Conservation (phyloP, 1,140 invertebrate genomes). For the Cephus cinctus region DNA sequence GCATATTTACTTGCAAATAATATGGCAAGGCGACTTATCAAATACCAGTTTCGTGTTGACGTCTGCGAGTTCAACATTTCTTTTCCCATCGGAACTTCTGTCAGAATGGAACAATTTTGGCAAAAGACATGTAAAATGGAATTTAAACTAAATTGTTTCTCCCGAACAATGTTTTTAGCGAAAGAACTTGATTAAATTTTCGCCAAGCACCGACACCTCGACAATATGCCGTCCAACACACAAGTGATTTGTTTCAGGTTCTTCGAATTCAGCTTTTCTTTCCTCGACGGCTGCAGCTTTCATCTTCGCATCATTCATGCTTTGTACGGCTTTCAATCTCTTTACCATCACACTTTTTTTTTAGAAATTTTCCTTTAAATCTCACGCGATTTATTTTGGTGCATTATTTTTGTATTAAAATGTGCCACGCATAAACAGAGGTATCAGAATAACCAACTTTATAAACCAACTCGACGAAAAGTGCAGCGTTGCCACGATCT, state of each 20-base stretch:
- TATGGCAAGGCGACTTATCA: constrained; percentile 8
- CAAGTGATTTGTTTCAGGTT: no score
- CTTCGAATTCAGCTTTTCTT: no score
- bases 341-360: no score
- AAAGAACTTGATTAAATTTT: constrained; percentile 12
- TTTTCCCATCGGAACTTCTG: constrained; percentile 8
- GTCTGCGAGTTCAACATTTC: constrained; percentile 8
- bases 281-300: no score
- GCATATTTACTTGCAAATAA: no score
- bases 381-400: neutral
- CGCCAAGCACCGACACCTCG: constrained; percentile 7
- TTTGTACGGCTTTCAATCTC: no score
- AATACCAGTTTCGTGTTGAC: constrained; percentile 11
- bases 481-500: constrained; percentile 8
- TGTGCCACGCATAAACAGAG: neutral
- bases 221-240: constrained; percentile 11
- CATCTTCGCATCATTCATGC: no score
- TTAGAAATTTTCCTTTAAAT: neutral
- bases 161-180: constrained; percentile 8
- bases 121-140: constrained; percentile 5
- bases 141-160: constrained; percentile 5
- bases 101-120: constrained; percentile 4
- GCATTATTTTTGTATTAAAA: neutral
- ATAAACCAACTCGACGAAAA: neutral
- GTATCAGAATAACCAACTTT: neutral